Conservation (phyloP, 2,797 vertebrate species). For the Lepus oiostolus region DNA sequence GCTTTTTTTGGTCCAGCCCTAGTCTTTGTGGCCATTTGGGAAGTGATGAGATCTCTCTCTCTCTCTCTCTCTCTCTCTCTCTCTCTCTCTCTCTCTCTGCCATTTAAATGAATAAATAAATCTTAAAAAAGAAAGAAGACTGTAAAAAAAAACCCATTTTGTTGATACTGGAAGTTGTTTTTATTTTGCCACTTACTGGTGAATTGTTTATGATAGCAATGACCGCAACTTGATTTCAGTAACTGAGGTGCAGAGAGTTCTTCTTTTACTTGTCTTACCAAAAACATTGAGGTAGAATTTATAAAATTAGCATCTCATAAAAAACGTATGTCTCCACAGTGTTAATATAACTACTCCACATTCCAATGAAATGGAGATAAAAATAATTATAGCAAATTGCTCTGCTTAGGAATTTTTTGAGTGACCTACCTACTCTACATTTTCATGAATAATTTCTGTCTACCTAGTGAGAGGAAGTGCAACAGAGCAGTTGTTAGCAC, state of each 20-base stretch:
- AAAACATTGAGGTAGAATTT: conserved; percentile 41
- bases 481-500: neutral
- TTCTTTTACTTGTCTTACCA: conserved; percentile 35
- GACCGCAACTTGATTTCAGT: conserved; percentile 41
- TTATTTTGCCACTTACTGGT: neutral
- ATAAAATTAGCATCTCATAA: conserved; percentile 29
- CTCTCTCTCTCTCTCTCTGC: too few species aligned
- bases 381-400: conserved; percentile 17
- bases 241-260: neutral
- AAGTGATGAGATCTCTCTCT: too few species aligned
- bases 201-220: conserved; percentile 5
- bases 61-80: too few species aligned
- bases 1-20: too few species aligned
- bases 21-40: too few species aligned
- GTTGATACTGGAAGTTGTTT: neutral
- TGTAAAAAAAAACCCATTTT: neutral
- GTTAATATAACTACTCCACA: conserved; percentile 22
- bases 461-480: neutral
- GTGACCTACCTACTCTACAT: neutral
- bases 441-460: neutral
- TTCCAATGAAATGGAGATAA: neutral
- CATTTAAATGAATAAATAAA: too few species aligned
- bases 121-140: too few species aligned
- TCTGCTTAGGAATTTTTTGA: neutral
- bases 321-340: neutral